phyloP scores from a whole-genome alignment of 1,140 invertebrate genomes.

The Habropoda laboriosa region DNA sequence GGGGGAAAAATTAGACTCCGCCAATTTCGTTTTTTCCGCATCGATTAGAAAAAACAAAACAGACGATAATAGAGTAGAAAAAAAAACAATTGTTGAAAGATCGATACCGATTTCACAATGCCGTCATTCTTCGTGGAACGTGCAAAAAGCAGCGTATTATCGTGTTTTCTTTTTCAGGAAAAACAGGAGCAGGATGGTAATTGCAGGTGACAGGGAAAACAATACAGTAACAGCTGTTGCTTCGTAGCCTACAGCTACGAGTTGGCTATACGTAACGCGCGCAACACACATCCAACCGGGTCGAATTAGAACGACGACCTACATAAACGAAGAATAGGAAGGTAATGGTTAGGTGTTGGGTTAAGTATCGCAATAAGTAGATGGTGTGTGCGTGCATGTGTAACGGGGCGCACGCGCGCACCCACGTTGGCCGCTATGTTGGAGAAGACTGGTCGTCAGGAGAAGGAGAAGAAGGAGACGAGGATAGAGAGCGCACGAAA shows the following conservation, averaged over 20 bases:
- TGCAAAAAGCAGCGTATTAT: not conserved
- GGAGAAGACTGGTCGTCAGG: constrained; percentile 26
- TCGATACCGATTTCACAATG: not conserved
- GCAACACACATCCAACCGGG: constrained; percentile 15
- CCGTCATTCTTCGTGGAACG: not conserved
- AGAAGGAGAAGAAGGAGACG: constrained; percentile 31
- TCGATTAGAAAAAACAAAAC: not conserved
- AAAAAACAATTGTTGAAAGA: too few relatives aligned
- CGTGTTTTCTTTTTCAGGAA: constrained; percentile 5
- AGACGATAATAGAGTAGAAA: too few relatives aligned
- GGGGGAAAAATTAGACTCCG: too few relatives aligned
- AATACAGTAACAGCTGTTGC: constrained; percentile 67
- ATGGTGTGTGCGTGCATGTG: constrained; percentile 22
- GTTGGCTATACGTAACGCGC: constrained; percentile 27
- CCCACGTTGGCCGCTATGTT: constrained; percentile 7
- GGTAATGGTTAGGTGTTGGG: constrained; percentile 52
- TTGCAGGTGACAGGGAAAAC: constrained; percentile 50
- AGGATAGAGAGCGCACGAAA: constrained; percentile 48
- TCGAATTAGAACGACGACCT: constrained; percentile 66
- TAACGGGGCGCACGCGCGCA: constrained; percentile 25
- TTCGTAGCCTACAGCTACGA: constrained; percentile 51
- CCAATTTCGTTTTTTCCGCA: too few relatives aligned
- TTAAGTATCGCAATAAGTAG: constrained; percentile 57
- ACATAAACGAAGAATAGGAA: constrained; percentile 66
- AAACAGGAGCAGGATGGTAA: constrained; percentile 12